Evolutionary conservation across 2,113 vertebrate genomes (phyloP).

Genomic region (Canis aureus): DNA sequence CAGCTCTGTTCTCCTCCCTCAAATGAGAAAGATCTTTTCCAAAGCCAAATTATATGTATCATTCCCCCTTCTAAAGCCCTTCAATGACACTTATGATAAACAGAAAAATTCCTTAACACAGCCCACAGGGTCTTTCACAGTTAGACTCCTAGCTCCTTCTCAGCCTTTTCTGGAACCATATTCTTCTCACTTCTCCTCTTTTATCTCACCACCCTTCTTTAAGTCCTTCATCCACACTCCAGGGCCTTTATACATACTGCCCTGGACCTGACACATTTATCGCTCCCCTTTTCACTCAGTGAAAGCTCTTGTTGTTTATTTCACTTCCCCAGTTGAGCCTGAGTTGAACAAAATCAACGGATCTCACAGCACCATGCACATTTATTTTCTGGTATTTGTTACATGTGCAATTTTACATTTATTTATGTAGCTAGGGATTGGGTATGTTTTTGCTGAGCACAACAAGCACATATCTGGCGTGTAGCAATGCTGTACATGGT

Average conservation of each 20-base stretch:
- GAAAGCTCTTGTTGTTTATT: not conserved
- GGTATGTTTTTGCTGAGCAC: not conserved
- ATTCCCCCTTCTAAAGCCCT: not conserved
- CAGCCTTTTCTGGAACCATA: not conserved
- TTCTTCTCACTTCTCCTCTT: not conserved
- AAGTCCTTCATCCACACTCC: not conserved
- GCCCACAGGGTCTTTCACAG: not conserved
- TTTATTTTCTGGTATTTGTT: not conserved
- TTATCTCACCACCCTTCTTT: not conserved
- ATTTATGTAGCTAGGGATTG: not conserved
- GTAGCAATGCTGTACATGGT: not conserved
- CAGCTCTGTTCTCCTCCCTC: not conserved
- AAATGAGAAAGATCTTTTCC: not conserved
- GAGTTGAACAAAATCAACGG: not conserved
- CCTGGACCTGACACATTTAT: not conserved
- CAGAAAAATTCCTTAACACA: not conserved
- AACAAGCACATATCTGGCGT: accelerated
- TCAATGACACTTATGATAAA: not conserved
- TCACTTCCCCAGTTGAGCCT: not conserved
- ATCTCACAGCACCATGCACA: not conserved
- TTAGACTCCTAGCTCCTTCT: not conserved
- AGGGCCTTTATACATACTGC: not conserved
- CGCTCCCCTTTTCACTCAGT: not conserved
- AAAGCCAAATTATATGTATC: not conserved
- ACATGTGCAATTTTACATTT: not conserved